Conservation (phyloP, 2,888 invertebrate species). For the Aplocera efformata region DNA sequence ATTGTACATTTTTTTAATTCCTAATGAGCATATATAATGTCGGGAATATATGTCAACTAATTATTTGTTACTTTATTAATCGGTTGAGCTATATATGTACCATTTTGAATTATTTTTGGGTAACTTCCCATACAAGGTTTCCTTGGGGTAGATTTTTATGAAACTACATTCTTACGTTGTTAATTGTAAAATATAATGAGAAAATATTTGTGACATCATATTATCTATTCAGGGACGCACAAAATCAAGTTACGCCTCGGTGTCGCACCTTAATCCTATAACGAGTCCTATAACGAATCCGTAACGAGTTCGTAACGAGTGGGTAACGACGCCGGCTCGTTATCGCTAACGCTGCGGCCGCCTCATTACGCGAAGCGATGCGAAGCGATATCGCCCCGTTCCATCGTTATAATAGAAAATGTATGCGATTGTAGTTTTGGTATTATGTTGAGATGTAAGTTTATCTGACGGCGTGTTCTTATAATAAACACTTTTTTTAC, state of each 20-base stretch:
- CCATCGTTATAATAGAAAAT: slow-evolving; percentile 21
- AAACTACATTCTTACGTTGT: too few species aligned
- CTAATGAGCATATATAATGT: too few species aligned
- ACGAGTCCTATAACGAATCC: slow-evolving; percentile 32
- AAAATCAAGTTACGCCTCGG: slow-evolving; percentile 23
- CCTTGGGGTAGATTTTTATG: too few species aligned
- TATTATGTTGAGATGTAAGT: neutral
- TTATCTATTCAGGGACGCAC: slow-evolving; percentile 13
- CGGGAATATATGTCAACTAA: too few species aligned
- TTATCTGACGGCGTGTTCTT: too few species aligned
- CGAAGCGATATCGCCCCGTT: slow-evolving; percentile 34
- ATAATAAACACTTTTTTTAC: too few species aligned
- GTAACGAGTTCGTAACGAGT: slow-evolving; percentile 38
- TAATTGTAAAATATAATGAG: neutral
- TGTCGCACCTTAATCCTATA: slow-evolving; percentile 38
- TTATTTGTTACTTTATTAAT: too few species aligned
- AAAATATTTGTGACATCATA: neutral
- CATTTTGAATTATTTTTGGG: too few species aligned
- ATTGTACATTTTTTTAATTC: too few species aligned
- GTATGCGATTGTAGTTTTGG: slow-evolving; percentile 12
- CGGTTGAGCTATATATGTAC: too few species aligned
- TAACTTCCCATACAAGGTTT: too few species aligned
- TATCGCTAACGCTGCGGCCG: slow-evolving; percentile 45
- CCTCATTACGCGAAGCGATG: slow-evolving; percentile 52
- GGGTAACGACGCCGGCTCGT: slow-evolving; percentile 44